These are phyloP conservation scores for Thecophora atra DNA, from an alignment of 2,888 invertebrate genomes.

Conservation along the genomic window DNA sequence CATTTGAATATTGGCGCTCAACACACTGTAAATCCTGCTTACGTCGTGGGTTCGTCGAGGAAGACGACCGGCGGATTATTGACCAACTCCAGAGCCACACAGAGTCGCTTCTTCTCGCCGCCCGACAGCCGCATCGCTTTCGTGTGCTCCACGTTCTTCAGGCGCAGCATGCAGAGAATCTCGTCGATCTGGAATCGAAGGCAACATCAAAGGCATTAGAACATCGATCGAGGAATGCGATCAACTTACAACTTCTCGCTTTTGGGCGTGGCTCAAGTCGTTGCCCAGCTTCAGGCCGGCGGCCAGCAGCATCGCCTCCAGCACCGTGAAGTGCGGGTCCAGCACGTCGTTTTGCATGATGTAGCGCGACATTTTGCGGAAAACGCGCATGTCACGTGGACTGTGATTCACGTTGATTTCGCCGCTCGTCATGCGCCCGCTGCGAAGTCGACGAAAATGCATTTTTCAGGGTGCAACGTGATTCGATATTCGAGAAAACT, in stretches of 20 bases:
- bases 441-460: conserved; percentile 57
- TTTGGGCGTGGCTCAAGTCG: conserved; percentile 71
- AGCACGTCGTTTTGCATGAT: conserved; percentile 94
- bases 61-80: conserved; percentile 96
- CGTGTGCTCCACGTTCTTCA: conserved; percentile 79
- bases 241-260: conserved; percentile 75
- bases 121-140: conserved; percentile 82
- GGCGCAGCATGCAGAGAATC: conserved; percentile 82
- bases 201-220: too few species aligned
- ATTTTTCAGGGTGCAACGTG: not conserved
- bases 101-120: conserved; percentile 91
- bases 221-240: too few species aligned
- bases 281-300: conserved; percentile 88
- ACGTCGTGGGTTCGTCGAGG: conserved; percentile 97
- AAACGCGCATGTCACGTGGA: conserved; percentile 78
- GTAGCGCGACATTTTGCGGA: conserved; percentile 90
- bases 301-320: conserved; percentile 88
- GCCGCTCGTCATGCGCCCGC: conserved; percentile 75
- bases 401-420: conserved; percentile 81
- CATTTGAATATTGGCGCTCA: not conserved
- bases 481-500: conserved; percentile 50
- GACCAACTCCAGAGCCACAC: conserved; percentile 88
- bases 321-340: conserved; percentile 86
- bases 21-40: conserved; percentile 53
- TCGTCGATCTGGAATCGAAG: conserved; percentile 77